Percentiles rank a stretch among this genome's conserved stretches.
Evolutionary conservation across 1,140 invertebrate genomes (phyloP).

Genomic region (Scaptomyza pallida): DNA sequence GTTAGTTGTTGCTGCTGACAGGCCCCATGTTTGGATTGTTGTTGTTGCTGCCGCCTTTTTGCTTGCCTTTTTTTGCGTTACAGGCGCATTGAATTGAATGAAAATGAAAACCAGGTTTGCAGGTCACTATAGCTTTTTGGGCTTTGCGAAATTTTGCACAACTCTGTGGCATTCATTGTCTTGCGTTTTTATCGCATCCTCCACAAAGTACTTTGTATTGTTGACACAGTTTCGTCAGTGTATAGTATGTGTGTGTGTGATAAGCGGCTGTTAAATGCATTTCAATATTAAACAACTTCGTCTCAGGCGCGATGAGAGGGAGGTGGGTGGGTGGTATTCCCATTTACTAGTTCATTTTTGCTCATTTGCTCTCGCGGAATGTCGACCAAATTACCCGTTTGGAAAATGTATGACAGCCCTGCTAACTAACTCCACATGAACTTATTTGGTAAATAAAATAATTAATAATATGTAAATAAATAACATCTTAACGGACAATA

Average conservation of each 20-base stretch:
- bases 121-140: constrained; percentile 56
- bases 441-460: no score
- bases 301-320: no score
- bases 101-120: constrained; percentile 78
- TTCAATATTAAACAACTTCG: no score
- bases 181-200: constrained; percentile 24
- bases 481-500: no score
- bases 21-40: constrained; percentile 64
- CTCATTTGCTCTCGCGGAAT: no score
- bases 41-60: constrained; percentile 35
- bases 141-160: constrained; percentile 63
- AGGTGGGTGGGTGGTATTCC: no score
- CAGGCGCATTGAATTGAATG: constrained; percentile 69
- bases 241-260: neutral
- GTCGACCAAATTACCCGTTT: no score
- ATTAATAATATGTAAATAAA: no score
- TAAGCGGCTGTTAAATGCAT: constrained; percentile 45
- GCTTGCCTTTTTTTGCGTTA: constrained; percentile 20
- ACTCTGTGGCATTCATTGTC: constrained; percentile 39
- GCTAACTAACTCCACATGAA: no score
- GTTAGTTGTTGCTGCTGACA: constrained; percentile 57
- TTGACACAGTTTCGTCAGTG: constrained; percentile 29
- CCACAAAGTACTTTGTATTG: neutral
- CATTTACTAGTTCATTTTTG: no score
- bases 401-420: no score